Conservation (phyloP, 2,797 vertebrate genomes). For the Cynodonichthys magdalenae region DNA sequence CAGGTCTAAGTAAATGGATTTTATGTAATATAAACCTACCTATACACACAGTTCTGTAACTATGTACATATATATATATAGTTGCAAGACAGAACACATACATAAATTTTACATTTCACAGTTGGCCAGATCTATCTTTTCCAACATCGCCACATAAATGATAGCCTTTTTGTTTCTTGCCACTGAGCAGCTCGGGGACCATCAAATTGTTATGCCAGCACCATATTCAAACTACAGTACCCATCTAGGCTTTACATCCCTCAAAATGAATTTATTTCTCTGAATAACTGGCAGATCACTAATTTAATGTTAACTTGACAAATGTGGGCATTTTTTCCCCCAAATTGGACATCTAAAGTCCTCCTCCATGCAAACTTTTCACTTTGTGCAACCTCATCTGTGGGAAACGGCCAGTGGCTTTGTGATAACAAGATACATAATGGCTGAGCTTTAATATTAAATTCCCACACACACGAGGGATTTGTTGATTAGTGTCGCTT, state of each 20-base stretch:
- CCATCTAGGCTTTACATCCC: conserved; percentile 9
- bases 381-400: conserved; percentile 36
- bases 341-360: conserved; percentile 27
- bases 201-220: conserved; percentile 39
- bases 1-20: too few relatives aligned
- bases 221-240: conserved; percentile 40
- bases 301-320: conserved; percentile 13
- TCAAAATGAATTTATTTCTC: conserved; percentile 40
- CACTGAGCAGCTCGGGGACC: conserved; percentile 59
- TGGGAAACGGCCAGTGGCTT: conserved; percentile 66
- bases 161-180: conserved; percentile 50
- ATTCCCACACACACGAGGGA: conserved; percentile 65
- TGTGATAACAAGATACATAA: conserved; percentile 67
- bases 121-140: conserved; percentile 38
- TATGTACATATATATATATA: not conserved
- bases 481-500: conserved; percentile 70
- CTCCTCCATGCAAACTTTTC: conserved; percentile 33
- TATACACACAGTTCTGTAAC: conserved; percentile 1
- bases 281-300: conserved; percentile 48
- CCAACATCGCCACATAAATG: conserved; percentile 39
- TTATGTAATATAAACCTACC: too few relatives aligned
- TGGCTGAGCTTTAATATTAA: conserved; percentile 75
- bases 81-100: conserved; percentile 21
- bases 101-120: conserved; percentile 39
- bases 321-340: conserved; percentile 18